Base-by-base conservation (phyloP, 1,140 invertebrate species). In the Drosophila lini region DNA sequence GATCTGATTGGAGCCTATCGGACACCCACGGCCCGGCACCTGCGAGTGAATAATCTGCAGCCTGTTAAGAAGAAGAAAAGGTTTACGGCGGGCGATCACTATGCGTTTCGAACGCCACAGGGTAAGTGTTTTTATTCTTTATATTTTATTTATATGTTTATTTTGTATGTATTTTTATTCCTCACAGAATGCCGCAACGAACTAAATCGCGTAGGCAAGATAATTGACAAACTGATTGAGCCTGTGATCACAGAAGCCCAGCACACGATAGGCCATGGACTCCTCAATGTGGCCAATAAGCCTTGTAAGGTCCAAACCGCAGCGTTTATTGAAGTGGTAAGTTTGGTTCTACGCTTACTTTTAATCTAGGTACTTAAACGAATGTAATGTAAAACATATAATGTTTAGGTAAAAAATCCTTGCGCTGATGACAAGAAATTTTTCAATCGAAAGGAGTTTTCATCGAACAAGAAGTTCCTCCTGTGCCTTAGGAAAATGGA, bases 41-140 rank as follows among this genome's bases (percentile, higher is more conserved):
- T 92, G 48, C 57, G 91, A 0, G 70, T 92, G 1, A 73, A 77
- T 8, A 73, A 86, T 0, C 41, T 64, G 11, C 58, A 28, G 11
- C 11, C 28, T 0, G 11, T 48, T 81, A 5, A n/a, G 5, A 82
- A 79, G 19, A 67, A 74, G 32, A 4, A 50, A 9, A 63, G 38
- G 52, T 92, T 92, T 36, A 69, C 67, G 5, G 67, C 84, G 0
- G 91, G 86, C 16, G 91, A 92, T 83, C 90, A 89, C 48, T 90
- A 89, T 71, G 81, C 78, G 0, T 40, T 92, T 11, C 77, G 91
- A 13, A 91, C 90, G 8, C 81, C 89, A 10, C 81, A 90, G 68
- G 91, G 91, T 91, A 53, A 41, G 69, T 22, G 22, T 22, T 22
- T 22, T 22, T 22, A 28, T 28, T 1, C 5, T 32, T 40, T 3